These are phyloP conservation scores for Dryas iulia DNA, from an alignment of 1,140 invertebrate genomes.

Conservation along the genomic window DNA sequence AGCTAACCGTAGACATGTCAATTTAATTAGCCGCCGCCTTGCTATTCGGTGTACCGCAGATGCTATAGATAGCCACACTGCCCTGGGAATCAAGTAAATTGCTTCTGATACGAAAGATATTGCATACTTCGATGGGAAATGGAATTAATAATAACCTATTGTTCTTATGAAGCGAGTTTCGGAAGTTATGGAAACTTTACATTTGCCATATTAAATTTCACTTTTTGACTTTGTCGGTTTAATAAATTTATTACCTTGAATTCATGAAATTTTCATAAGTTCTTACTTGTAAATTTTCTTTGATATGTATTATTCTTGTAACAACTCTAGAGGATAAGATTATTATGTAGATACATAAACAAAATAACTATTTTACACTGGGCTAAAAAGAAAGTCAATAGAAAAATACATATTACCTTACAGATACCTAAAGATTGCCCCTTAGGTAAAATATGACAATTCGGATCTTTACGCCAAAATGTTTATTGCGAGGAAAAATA, in stretches of 20 bases:
- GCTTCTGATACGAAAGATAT: slow-evolving; percentile 28
- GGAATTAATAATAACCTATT: slow-evolving; percentile 17
- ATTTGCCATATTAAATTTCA: not conserved
- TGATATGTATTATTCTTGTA: not conserved
- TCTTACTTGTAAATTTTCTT: not conserved
- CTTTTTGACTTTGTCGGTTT: not conserved
- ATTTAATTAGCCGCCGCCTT: slow-evolving; percentile 26
- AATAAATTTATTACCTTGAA: not conserved
- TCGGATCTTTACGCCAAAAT: too few species aligned
- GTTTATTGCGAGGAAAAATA: too few species aligned
- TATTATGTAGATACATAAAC: too few species aligned
- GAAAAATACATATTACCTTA: too few species aligned
- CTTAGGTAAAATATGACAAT: too few species aligned
- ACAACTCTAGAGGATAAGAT: too few species aligned
- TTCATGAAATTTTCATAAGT: not conserved
- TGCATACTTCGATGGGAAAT: slow-evolving; percentile 27
- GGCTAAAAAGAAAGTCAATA: too few species aligned
- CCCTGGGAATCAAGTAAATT: slow-evolving; percentile 26
- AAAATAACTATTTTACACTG: too few species aligned
- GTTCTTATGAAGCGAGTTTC: slow-evolving; percentile 4
- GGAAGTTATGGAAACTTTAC: not conserved
- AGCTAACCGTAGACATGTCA: slow-evolving; percentile 10
- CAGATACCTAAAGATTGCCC: too few species aligned
- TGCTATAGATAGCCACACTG: slow-evolving; percentile 24
- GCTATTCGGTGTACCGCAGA: slow-evolving; percentile 28